These are phyloP conservation scores for Brachyrhaphis roseni DNA, from an alignment of 2,797 vertebrate species.

Conservation along the genomic window DNA sequence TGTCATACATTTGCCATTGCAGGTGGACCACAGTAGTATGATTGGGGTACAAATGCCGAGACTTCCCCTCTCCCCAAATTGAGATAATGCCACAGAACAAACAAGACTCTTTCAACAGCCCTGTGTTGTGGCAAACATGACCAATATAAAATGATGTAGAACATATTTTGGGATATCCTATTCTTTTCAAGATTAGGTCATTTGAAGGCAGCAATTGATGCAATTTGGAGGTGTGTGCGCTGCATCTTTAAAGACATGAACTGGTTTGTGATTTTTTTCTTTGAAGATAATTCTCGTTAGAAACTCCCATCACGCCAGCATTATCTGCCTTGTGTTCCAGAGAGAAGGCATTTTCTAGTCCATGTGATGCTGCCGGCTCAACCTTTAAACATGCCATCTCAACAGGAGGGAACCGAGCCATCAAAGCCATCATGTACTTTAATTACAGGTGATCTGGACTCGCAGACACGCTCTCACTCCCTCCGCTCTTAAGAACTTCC, in stretches of 20 bases:
- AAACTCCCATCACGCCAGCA: conserved; percentile 17
- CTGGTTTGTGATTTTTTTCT: conserved; percentile 18
- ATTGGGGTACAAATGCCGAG: background rate
- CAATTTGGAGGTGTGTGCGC: background rate
- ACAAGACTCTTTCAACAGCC: background rate
- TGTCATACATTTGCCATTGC: background rate
- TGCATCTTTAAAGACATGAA: conserved; percentile 27
- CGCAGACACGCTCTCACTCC: conserved; percentile 63
- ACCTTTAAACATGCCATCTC: conserved; percentile 74
- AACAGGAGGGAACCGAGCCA: conserved; percentile 75
- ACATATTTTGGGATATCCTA: background rate
- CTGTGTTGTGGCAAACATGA: background rate
- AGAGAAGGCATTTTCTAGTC: conserved; percentile 52
- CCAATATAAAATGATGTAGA: background rate
- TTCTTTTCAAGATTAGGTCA: background rate
- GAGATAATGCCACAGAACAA: background rate
- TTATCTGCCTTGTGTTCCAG: conserved; percentile 10
- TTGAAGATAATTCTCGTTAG: background rate
- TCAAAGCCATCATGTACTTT: conserved; percentile 85
- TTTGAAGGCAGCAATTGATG: background rate
- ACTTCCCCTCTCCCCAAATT: background rate
- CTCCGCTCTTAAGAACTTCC: conserved; percentile 79
- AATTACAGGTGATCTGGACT: conserved; percentile 85
- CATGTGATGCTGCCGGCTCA: conserved; percentile 51
- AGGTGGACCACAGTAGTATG: background rate